phyloP scores from a whole-genome alignment of 2,888 invertebrate species.

The Camptogramma bilineatum region DNA sequence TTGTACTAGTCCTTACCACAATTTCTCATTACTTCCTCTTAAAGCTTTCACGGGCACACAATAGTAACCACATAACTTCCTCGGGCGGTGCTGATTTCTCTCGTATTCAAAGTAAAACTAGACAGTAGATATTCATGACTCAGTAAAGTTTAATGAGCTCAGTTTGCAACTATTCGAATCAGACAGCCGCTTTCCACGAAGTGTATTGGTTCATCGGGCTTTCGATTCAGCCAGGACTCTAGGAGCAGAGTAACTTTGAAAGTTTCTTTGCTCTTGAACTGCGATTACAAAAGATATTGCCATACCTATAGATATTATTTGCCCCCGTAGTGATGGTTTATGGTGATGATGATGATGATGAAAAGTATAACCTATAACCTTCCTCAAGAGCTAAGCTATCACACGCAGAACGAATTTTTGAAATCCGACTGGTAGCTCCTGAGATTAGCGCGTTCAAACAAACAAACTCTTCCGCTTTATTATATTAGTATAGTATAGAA shows the following conservation, averaged over 20 bases:
- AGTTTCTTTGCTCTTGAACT: neutral
- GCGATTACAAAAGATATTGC: neutral
- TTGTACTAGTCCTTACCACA: constrained; percentile 3
- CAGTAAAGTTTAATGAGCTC: constrained; percentile 3
- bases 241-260: neutral
- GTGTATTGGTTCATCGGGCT: neutral
- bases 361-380: no score
- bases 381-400: no score
- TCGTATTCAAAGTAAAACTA: constrained; percentile 1
- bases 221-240: neutral
- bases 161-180: constrained; percentile 8
- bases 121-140: constrained; percentile 4
- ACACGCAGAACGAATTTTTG: no score
- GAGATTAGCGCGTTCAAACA: no score
- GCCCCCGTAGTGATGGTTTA: no score
- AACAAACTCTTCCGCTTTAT: no score
- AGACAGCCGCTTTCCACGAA: neutral
- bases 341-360: no score
- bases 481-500: no score
- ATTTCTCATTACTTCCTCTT: neutral
- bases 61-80: constrained; percentile 6
- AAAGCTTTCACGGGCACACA: constrained; percentile 3
- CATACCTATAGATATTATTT: no score
- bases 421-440: no score
- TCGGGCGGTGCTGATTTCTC: constrained; percentile 7